A percentile compares a stretch with the other conserved stretches of the same genome.
These are phyloP conservation scores for Cataglyphis albicans DNA, from an alignment of 2,888 invertebrate species.

Conservation along the genomic window DNA sequence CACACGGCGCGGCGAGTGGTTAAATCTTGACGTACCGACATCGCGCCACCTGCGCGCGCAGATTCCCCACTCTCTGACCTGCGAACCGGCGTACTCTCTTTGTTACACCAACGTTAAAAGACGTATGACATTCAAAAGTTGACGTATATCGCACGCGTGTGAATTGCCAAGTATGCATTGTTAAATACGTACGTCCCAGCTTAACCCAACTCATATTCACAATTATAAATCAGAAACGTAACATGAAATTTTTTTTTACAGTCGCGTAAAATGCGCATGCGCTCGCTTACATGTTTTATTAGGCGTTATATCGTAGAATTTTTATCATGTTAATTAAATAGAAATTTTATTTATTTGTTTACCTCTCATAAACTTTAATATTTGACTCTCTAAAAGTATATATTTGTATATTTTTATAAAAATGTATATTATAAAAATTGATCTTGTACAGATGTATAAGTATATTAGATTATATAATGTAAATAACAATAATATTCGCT, in stretches of 20 bases:
- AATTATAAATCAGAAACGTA: background rate
- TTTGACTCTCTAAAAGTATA: background rate
- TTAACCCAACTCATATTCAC: constrained; percentile 13
- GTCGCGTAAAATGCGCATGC: background rate
- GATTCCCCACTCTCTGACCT: constrained; percentile 51
- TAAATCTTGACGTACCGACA: constrained; percentile 81
- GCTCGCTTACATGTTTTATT: background rate
- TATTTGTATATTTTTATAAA: background rate
- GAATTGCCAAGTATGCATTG: constrained; percentile 1
- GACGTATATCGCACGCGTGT: constrained; percentile 28
- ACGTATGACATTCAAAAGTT: constrained; percentile 2
- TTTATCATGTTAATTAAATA: background rate
- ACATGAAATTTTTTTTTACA: background rate
- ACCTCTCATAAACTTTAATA: background rate
- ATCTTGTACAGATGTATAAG: background rate
- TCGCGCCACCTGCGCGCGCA: constrained; percentile 86
- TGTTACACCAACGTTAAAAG: background rate
- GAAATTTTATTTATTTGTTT: background rate
- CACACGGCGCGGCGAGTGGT: constrained; percentile 38
- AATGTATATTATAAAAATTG: background rate
- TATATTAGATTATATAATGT: background rate
- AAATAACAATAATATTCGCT: background rate
- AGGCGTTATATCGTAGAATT: background rate
- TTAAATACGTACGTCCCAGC: constrained; percentile 42
- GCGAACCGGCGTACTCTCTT: background rate